Evolutionary conservation across 2,113 vertebrate species (phyloP), one percentile per base, ranked within the genome.

Genomic region (Gorsachius goisagi): DNA sequence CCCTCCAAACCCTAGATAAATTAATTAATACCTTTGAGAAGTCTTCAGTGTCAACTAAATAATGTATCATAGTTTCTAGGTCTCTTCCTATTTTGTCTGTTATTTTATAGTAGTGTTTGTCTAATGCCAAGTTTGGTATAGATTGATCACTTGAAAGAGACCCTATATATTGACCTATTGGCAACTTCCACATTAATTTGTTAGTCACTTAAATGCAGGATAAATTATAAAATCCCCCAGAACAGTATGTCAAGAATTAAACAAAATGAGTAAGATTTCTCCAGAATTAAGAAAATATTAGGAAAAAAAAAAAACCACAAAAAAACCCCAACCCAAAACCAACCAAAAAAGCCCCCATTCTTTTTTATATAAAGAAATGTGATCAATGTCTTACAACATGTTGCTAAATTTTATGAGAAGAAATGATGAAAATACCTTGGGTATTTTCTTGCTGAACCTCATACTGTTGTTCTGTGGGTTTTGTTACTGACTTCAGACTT

Each of bases 321-420:
- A 64, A 28, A 35, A 16, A 66, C 8, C 44, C 18, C 3, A 44
- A 44, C 5, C 17, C 7, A 45, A 67, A 50, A 50, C 14, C 39
- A 56, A 56, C 16, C 15, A 39, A 56, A 53, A 27, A 69, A 41
- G 9, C 17, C 2, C 30, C 3, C 9, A 11, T 14, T 0, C 3
- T 66, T 24, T 15, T 85, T 68, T 83, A 5, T 28, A 15, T 69
- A 33, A 74, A 69, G n/a, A 80, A 35, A 20, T 6, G 6, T 67
- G 4, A 2, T 39, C 0, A 0, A 1, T 77, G 6, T 37, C 32
- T 35, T 66, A 47, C 4, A 33, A 11, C 9, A 24, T 50, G 21
- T 81, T 37, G 4, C 45, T 66, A 49, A 55, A 85, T 59, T 49
- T 74, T 55, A 19, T 60, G 72, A 37, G 12, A 66, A 71, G 12